Base-by-base conservation (phyloP, 2,888 invertebrate genomes). In the Melinopterus prodromus region DNA sequence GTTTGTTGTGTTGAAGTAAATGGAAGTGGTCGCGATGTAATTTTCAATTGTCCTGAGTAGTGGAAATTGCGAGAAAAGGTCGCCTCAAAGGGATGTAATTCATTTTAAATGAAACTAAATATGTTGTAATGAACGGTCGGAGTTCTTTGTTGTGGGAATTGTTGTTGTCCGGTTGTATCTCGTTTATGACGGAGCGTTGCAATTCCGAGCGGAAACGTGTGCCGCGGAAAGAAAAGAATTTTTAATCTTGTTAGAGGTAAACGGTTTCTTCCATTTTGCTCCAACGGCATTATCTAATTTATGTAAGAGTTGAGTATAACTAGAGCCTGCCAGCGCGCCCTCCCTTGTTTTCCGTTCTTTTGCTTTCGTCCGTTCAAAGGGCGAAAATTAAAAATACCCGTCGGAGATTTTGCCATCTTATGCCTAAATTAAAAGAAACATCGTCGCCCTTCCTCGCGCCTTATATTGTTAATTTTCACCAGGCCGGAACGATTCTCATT, bases 171-270 rank as follows among this genome's bases (percentile, higher is more conserved):
- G 53, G 9, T 53, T 53, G 53, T 53, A 9, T 53, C 53, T 53
- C 5, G 3, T 53, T 53, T 53, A 72, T 36, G 72, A 72, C 12
- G 5, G 53, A 53, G 53, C 53, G 53, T 53, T 78, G 35, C 38
- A 38, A 69, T 74, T 74, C n/a, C 35, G 53, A 69, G 38, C 37
- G 16, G 70, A 74, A 71, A 78, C 72, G 74, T 77, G 69, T 77
- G 38, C n/a, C 12, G 69, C n/a, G 53, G 74, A 36, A 53, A 78
- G 72, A 72, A 69, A 72, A 74, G 78, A 78, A 78, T 78, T 78
- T 78, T 78, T 78, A 78, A 78, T 78, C 74, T 74, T 74, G 78
- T 78, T 78, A 78, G 74, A 53, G 35, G 70, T 16, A 69, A 78
- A 37, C 71, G 38, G 16, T 74, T 78, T 16, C 53, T 38, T 37